These are phyloP conservation scores for Apotomis betuletana DNA, from an alignment of 2,888 invertebrate genomes.

Conservation along the genomic window DNA sequence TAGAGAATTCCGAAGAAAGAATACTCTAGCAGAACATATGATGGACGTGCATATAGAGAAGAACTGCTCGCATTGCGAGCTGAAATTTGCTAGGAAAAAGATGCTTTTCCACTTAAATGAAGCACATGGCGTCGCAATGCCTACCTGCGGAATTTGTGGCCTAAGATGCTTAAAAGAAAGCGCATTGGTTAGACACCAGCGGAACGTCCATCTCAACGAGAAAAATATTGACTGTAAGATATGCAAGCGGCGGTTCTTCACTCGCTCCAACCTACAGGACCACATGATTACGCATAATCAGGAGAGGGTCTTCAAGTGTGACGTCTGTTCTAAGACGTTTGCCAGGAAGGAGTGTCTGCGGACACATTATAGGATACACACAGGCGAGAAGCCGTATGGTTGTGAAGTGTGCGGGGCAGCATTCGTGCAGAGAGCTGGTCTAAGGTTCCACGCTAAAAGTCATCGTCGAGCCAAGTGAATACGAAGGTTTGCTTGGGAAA, in stretches of 20 bases:
- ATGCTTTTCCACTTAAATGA: slow-evolving; percentile 51
- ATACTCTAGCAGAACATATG: slow-evolving; percentile 50
- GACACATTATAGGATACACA: slow-evolving; percentile 49
- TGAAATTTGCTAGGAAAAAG: slow-evolving; percentile 46
- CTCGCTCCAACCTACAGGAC: slow-evolving; percentile 47
- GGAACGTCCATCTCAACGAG: slow-evolving; percentile 53
- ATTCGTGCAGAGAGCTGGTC: slow-evolving; percentile 48
- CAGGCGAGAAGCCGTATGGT: slow-evolving; percentile 45
- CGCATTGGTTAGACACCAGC: slow-evolving; percentile 49
- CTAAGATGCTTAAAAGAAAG: slow-evolving; percentile 45
- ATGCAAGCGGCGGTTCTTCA: slow-evolving; percentile 54
- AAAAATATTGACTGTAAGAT: slow-evolving; percentile 48
- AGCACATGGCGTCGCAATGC: slow-evolving; percentile 49
- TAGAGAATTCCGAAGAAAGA: slow-evolving; percentile 51
- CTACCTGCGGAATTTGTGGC: slow-evolving; percentile 53
- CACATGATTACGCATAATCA: slow-evolving; percentile 53
- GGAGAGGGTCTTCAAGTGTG: slow-evolving; percentile 46
- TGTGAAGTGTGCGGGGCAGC: slow-evolving; percentile 45
- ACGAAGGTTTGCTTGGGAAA: not conserved
- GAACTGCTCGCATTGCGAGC: slow-evolving; percentile 45
- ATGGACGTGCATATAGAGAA: slow-evolving; percentile 48
- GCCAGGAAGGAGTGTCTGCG: slow-evolving; percentile 43
- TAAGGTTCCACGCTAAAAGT: slow-evolving; percentile 48
- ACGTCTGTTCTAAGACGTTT: slow-evolving; percentile 44
- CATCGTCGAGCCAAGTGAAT: slow-evolving; percentile 40